These are phyloP conservation scores for Tuta absoluta DNA, from an alignment of 2,888 invertebrate species.

Conservation along the genomic window DNA sequence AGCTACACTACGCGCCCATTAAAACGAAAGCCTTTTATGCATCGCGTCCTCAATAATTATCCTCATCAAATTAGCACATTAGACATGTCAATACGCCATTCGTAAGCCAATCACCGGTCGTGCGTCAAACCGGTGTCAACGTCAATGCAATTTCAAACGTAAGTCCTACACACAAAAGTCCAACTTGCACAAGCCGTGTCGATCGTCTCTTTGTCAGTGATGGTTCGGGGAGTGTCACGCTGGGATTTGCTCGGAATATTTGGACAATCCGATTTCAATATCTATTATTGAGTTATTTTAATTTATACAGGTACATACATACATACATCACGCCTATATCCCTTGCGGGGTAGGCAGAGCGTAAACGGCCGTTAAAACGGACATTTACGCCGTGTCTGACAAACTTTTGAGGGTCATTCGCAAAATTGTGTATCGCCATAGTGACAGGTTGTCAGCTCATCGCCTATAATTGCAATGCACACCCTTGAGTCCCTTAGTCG, in stretches of 20 bases:
- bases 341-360: neutral
- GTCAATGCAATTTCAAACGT: neutral
- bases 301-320: neutral
- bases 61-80: neutral
- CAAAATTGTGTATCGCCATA: no score
- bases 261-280: neutral
- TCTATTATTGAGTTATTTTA: neutral
- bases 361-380: no score
- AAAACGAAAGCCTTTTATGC: neutral
- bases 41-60: neutral
- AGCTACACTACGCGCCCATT: no score
- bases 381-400: no score
- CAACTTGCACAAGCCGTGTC: neutral
- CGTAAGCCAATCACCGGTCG: neutral
- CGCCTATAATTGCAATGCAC: no score
- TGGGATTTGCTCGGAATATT: neutral
- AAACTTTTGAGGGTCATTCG: no score
- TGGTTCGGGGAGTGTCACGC: neutral
- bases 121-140: neutral
- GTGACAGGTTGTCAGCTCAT: no score
- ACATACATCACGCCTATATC: neutral
- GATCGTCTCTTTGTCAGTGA: neutral
- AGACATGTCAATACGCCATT: neutral
- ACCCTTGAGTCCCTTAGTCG: no score
- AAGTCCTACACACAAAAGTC: neutral